Evolutionary conservation across 2,888 invertebrate genomes (phyloP).

Genomic region (Drosophila longiperda): DNA sequence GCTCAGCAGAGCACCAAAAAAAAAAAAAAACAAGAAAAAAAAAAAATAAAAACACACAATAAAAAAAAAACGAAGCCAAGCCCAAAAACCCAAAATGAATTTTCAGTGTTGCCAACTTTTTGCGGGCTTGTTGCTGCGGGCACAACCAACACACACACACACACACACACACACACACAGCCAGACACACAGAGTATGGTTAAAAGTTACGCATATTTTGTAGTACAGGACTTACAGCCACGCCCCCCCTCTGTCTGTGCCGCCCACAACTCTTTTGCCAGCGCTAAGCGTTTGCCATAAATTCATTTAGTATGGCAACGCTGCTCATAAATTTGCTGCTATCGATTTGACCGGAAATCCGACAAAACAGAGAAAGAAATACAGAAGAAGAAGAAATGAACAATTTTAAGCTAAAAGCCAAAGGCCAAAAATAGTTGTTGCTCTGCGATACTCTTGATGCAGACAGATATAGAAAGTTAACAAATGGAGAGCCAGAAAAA

Average conservation of each 20-base stretch:
- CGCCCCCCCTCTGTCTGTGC: not conserved
- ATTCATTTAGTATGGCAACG: slow-evolving; percentile 78
- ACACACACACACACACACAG: slow-evolving; percentile 11
- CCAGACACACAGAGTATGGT: not conserved
- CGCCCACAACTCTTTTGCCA: slow-evolving; percentile 5
- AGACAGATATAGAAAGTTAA: not conserved
- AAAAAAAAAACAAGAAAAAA: not conserved
- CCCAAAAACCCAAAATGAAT: slow-evolving; percentile 72
- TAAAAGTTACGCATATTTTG: slow-evolving; percentile 72
- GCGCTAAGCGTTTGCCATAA: slow-evolving; percentile 70
- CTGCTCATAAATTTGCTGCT: slow-evolving; percentile 69
- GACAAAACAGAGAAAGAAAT: slow-evolving; percentile 28
- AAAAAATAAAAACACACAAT: slow-evolving; percentile 15
- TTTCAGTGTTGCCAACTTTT: slow-evolving; percentile 78
- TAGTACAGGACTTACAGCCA: slow-evolving; percentile 31
- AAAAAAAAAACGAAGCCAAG: slow-evolving; percentile 21
- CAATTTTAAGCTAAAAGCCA: slow-evolving; percentile 44
- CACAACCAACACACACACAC: slow-evolving; percentile 20
- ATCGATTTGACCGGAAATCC: slow-evolving; percentile 70
- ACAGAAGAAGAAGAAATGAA: slow-evolving; percentile 9
- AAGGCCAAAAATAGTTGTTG: slow-evolving; percentile 59
- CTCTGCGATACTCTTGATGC: slow-evolving; percentile 14
- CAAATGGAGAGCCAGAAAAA: too few species aligned
- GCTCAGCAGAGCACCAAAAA: slow-evolving; percentile 28
- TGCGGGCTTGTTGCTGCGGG: slow-evolving; percentile 61